A percentile compares a stretch with the other conserved stretches of the same genome.
phyloP scores from a whole-genome alignment of 2,888 invertebrate species.

The Ormyrus pomaceus region DNA sequence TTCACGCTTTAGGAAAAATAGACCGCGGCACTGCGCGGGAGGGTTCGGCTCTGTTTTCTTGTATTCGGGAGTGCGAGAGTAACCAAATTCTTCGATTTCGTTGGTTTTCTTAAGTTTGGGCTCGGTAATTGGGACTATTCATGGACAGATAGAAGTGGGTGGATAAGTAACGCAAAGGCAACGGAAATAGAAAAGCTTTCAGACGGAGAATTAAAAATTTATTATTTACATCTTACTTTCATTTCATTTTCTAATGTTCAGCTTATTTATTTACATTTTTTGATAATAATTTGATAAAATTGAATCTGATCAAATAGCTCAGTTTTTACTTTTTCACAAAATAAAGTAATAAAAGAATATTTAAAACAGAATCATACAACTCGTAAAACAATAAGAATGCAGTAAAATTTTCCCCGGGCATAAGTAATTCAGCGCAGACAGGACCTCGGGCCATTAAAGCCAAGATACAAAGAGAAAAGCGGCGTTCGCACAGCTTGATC shows the following conservation, averaged over 20 bases:
- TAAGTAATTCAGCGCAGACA: neutral
- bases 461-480: slow-evolving; percentile 25
- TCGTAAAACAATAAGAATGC: no score
- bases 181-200: slow-evolving; percentile 45
- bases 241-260: no score
- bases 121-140: slow-evolving; percentile 28
- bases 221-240: no score
- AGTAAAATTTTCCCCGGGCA: no score
- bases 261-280: no score
- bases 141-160: slow-evolving; percentile 9
- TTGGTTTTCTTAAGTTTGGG: neutral
- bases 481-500: neutral
- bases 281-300: no score
- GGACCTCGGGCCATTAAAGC: no score
- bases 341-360: no score
- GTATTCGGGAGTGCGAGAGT: neutral
- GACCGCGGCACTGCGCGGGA: neutral
- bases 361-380: no score
- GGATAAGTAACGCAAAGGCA: slow-evolving; percentile 27
- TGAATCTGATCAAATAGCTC: no score
- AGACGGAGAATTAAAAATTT: no score
- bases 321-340: no score
- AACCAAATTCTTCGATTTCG: slow-evolving; percentile 5
- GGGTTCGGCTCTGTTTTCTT: neutral
- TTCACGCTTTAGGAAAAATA: slow-evolving; percentile 26